phyloP scores from a whole-genome alignment of 2,888 invertebrate genomes.

The Eupithecia subfuscata region DNA sequence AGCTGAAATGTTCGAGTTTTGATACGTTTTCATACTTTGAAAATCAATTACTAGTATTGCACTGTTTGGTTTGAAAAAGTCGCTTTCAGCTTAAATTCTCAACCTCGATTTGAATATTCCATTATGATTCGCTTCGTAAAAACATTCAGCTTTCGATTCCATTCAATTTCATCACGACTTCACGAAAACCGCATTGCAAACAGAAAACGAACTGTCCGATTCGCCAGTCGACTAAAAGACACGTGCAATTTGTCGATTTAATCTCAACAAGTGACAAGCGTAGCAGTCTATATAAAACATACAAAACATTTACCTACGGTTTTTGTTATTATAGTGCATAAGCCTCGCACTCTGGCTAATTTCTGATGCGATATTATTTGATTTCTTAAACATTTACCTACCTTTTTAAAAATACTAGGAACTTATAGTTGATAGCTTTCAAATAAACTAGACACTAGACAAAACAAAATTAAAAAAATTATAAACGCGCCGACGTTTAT shows the following conservation, averaged over 20 bases:
- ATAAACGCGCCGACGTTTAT: too few species aligned
- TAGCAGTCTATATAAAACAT: not conserved
- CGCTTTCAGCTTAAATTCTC: not conserved
- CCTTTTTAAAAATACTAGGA: too few species aligned
- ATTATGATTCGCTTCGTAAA: not conserved
- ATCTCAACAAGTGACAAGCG: not conserved
- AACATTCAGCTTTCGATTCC: not conserved
- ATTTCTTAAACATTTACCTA: too few species aligned
- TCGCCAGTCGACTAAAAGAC: constrained; percentile 22
- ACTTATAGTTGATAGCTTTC: too few species aligned
- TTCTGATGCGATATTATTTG: too few species aligned
- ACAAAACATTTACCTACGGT: not conserved
- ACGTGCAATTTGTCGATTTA: constrained; percentile 21
- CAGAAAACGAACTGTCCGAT: constrained; percentile 20
- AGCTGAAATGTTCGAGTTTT: not conserved
- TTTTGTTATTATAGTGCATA: too few species aligned
- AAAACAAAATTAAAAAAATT: too few species aligned
- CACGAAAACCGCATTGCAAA: constrained; percentile 12
- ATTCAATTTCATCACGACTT: constrained; percentile 13
- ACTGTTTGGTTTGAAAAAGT: not conserved
- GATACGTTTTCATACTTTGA: not conserved
- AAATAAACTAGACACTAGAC: too few species aligned
- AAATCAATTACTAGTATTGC: not conserved
- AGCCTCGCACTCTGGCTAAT: too few species aligned
- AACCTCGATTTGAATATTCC: not conserved